Base-by-base conservation (phyloP, 37 sponge, comb jelly and placozoan genomes). In the Diacarnus erythraeanus region DNA sequence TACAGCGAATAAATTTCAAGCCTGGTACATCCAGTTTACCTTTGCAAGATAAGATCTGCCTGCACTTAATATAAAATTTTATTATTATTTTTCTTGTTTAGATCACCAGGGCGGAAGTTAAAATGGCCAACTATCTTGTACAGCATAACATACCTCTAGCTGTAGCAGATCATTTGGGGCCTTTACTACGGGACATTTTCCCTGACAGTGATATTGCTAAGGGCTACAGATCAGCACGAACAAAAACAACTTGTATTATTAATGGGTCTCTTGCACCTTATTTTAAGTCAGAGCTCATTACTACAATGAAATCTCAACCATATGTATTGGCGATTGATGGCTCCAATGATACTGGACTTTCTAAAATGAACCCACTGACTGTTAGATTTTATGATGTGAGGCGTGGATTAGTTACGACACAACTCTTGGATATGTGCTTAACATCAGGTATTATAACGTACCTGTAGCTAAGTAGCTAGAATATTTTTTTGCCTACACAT, bases 161-260 rank as follows among this genome's bases (percentile, higher is more conserved):
- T 26, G 60, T 91, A 12, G 33, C 64, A 27, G 91, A 86, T 56
- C 83, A 91, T n/a, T 38, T 91, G 20, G 66, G 81, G 27, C 85
- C 85, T 37, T 57, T 69, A 27, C 41, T 89, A 12, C 79, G 38
- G 44, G 80, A 84, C 31, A 80, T 61, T 2, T 90, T 84, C 59
- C 71, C 76, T 38, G 91, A 90, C 38, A 79, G 79, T 36, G 30
- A 60, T 30, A 90, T n/a, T n/a, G n/a, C n/a, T n/a, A n/a, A n/a
- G n/a, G n/a, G n/a, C n/a, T n/a, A n/a, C n/a, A n/a, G n/a, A 27
- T 81, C 75, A 40, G 79, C 74, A 33, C 57, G 83, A 37, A 87
- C 84, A 5, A 90, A 86, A 61, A 81, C 89, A 60, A 87, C 89
- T 21, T 87, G 92, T 71, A 92, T 92, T 68, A 20, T 92, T 12